Conservation (phyloP, 2,113 vertebrate species). For the Chaetodon auriga region DNA sequence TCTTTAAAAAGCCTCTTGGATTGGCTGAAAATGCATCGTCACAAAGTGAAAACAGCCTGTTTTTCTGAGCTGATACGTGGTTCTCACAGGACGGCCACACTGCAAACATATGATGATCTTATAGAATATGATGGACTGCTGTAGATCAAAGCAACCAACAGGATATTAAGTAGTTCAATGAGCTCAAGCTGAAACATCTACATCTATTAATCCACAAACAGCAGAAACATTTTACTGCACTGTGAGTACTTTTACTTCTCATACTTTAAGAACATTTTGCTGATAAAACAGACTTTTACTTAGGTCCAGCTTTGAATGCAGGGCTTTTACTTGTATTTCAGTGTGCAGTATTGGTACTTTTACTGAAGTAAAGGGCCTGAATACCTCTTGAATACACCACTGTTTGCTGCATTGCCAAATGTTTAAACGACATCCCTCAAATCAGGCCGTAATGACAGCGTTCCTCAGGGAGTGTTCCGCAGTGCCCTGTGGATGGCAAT, state of each 20-base stretch:
- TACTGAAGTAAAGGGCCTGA: not conserved
- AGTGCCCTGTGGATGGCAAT: conserved; percentile 22
- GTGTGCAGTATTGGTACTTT: not conserved
- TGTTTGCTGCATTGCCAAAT: not conserved
- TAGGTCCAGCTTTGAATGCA: not conserved
- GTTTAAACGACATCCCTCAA: conserved; percentile 2
- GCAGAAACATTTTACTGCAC: no score
- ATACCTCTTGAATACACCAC: not conserved
- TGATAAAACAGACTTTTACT: not conserved
- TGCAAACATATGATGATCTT: no score
- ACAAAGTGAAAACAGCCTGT: no score
- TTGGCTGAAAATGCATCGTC: no score
- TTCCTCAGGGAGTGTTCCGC: conserved; percentile 11
- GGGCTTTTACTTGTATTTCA: not conserved
- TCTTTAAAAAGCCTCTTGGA: no score
- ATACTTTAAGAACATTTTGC: not conserved
- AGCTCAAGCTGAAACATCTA: no score
- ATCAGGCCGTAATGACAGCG: conserved; percentile 1
- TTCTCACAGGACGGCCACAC: not conserved
- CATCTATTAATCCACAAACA: no score
- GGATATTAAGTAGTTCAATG: no score
- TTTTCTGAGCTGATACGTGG: no score
- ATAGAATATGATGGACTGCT: not conserved
- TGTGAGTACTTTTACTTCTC: no score
- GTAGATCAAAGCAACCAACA: not conserved